phyloP scores from a whole-genome alignment of 2,888 invertebrate genomes.

The Celastrina argiolus region DNA sequence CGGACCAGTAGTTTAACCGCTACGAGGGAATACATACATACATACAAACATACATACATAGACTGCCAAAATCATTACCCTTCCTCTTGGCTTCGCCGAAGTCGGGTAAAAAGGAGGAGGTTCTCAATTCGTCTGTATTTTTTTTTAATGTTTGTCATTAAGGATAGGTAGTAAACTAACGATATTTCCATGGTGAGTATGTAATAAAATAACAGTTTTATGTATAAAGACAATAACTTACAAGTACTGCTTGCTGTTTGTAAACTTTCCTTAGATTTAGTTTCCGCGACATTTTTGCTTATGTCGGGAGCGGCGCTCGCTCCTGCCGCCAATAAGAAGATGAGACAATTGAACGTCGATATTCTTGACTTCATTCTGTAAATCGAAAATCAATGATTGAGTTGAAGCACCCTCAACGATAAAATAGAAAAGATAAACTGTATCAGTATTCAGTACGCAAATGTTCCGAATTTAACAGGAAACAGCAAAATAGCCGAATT shows the following conservation, averaged over 20 bases:
- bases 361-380: conserved; percentile 14
- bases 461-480: not conserved
- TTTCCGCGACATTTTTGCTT: conserved; percentile 4
- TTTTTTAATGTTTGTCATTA: too few species aligned
- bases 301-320: not conserved
- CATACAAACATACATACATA: too few species aligned
- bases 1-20: too few species aligned
- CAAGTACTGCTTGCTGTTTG: conserved; percentile 26
- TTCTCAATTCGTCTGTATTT: too few species aligned
- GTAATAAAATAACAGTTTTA: too few species aligned
- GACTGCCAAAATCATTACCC: too few species aligned
- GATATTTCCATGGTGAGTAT: too few species aligned
- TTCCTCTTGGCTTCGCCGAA: too few species aligned
- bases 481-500: not conserved
- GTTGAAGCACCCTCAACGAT: not conserved
- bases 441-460: not conserved
- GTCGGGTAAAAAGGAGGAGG: too few species aligned
- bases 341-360: conserved; percentile 23
- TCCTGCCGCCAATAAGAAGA: conserved; percentile 4
- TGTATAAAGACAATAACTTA: too few species aligned
- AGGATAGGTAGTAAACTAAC: too few species aligned
- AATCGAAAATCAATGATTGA: not conserved
- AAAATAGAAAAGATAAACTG: not conserved
- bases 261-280: conserved; percentile 1
- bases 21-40: too few species aligned